Evolutionary conservation across 2,797 vertebrate species (phyloP).

Genomic region (Thaleichthys pacificus): DNA sequence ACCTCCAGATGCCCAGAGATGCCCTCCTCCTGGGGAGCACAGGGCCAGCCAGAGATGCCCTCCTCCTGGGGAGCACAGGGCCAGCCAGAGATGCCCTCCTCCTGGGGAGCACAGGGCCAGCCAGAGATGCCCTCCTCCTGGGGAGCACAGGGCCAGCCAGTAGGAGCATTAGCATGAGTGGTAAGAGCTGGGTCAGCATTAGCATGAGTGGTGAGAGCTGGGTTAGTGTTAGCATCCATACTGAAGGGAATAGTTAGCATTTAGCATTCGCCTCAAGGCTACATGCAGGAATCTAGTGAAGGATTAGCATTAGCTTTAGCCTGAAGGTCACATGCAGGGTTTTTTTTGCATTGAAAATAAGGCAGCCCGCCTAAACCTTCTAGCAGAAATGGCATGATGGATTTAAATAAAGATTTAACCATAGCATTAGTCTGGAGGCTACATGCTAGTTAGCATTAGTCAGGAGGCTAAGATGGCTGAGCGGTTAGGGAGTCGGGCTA

Average conservation of each 20-base stretch:
- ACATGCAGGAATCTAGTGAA: not conserved
- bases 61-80: too few species aligned
- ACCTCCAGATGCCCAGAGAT: slow-evolving; percentile 69
- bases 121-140: too few species aligned
- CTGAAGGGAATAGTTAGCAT: too few species aligned
- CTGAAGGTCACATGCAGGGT: not conserved
- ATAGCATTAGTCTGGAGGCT: too few species aligned
- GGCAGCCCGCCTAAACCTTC: too few species aligned
- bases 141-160: slow-evolving; percentile 40
- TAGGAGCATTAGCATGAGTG: slow-evolving; percentile 10
- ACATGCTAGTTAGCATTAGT: too few species aligned
- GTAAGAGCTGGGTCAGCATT: not conserved
- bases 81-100: not conserved
- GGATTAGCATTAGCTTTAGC: not conserved
- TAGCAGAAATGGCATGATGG: too few species aligned
- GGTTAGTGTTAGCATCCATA: not conserved
- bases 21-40: too few species aligned
- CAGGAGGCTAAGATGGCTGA: too few species aligned
- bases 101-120: not conserved
- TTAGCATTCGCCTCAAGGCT: not conserved
- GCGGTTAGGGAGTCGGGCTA: too few species aligned
- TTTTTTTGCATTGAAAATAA: too few species aligned
- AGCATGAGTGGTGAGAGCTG: not conserved
- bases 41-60: slow-evolving; percentile 35
- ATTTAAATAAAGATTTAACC: too few species aligned